Evolutionary conservation across 92 coral and sea anemone species (phyloP).

Genomic region (Epizoanthus fatuus): DNA sequence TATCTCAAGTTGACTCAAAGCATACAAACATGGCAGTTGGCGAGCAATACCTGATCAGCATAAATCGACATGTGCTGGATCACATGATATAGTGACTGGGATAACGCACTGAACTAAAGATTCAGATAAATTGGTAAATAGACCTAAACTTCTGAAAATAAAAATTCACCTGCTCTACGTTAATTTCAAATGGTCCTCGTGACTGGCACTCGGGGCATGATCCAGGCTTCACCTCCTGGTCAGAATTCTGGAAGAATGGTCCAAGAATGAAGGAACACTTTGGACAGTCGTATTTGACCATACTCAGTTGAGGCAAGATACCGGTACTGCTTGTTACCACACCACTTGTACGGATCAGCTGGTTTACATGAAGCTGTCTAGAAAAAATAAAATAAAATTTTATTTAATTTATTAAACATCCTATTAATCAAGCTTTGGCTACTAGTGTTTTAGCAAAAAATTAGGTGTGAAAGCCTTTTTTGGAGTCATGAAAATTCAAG

Average conservation of each 20-base stretch:
- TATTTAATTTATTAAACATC: background rate
- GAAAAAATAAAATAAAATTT: background rate
- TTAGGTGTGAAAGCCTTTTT: no score
- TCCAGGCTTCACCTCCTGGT: conserved; percentile 97
- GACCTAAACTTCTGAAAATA: background rate
- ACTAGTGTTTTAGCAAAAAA: no score
- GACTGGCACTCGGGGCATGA: conserved; percentile 99
- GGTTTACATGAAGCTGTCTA: conserved; percentile 98
- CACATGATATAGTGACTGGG: no score
- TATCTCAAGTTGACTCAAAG: no score
- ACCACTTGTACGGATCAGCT: conserved; percentile 96
- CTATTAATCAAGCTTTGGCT: background rate
- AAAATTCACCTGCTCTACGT: conserved; percentile 89
- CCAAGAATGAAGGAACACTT: conserved; percentile 96
- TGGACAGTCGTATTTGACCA: conserved; percentile 97
- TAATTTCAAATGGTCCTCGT: conserved; percentile 98
- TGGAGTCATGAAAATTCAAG: no score
- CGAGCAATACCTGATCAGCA: no score
- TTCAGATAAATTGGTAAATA: no score
- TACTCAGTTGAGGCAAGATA: conserved; percentile 96
- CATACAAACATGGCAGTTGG: no score
- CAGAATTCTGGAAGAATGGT: conserved; percentile 92
- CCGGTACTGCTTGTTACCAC: conserved; percentile 99
- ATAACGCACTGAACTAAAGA: background rate
- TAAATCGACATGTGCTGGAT: no score